Percentiles rank a stretch among this genome's conserved stretches.
Conservation (phyloP, 2,888 invertebrate species). For the Glomeris marginata region DNA sequence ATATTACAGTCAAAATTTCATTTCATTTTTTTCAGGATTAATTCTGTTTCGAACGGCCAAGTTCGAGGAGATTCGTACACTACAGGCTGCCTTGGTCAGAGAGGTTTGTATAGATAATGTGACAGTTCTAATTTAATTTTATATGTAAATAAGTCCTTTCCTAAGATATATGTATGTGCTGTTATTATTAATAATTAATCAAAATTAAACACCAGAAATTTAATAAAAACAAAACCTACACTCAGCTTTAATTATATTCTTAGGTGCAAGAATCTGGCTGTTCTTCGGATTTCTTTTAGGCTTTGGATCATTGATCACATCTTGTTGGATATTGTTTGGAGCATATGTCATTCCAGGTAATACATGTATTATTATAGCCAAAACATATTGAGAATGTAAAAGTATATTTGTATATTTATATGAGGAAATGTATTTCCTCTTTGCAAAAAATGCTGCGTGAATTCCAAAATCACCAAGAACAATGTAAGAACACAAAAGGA, state of each 20-base stretch:
- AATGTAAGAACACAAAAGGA: too few relatives aligned
- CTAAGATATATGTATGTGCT: too few relatives aligned
- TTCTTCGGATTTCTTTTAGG: constrained; percentile 94
- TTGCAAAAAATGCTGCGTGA: too few relatives aligned
- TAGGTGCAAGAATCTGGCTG: constrained; percentile 68
- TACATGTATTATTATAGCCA: background rate
- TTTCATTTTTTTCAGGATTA: constrained; percentile 45
- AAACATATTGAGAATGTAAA: background rate
- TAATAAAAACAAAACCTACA: background rate
- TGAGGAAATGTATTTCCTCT: too few relatives aligned
- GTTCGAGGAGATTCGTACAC: constrained; percentile 69
- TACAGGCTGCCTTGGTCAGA: constrained; percentile 68
- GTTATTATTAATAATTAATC: too few relatives aligned
- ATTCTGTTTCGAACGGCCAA: constrained; percentile 89
- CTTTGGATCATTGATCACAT: constrained; percentile 88
- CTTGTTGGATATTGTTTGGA: constrained; percentile 90
- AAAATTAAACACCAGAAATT: background rate
- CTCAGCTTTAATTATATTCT: constrained; percentile 9
- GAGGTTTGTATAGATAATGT: constrained; percentile 46
- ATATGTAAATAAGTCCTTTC: too few relatives aligned
- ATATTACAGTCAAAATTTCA: constrained; percentile 3
- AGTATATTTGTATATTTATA: too few relatives aligned
- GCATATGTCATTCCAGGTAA: constrained; percentile 42
- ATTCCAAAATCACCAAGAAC: too few relatives aligned
- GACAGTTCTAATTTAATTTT: too few relatives aligned